These are phyloP conservation scores for Manis pentadactyla DNA, from an alignment of 2,797 vertebrate genomes.

Conservation along the genomic window DNA sequence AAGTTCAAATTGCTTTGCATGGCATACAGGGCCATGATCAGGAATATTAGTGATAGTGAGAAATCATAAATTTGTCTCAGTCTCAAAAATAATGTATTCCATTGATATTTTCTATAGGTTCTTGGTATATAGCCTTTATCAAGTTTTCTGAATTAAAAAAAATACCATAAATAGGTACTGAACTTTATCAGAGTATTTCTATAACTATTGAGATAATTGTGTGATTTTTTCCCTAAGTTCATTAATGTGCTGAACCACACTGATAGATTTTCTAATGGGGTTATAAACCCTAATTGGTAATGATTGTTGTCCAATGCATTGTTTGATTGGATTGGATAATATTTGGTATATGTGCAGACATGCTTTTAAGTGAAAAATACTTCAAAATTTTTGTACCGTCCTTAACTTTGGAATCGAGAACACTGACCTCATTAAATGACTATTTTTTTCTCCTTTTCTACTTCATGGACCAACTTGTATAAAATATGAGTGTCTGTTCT, in stretches of 20 bases:
- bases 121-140: neutral
- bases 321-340: neutral
- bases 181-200: neutral
- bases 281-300: neutral
- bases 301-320: neutral
- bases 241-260: neutral
- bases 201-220: neutral
- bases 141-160: neutral
- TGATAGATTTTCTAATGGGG: neutral
- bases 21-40: neutral
- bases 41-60: neutral
- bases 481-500: neutral
- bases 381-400: neutral
- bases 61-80: neutral
- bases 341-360: neutral
- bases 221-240: neutral
- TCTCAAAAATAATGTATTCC: neutral
- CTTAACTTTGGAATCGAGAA: neutral
- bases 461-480: neutral
- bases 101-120: neutral
- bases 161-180: neutral
- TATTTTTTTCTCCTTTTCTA: neutral
- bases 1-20: neutral
- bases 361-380: neutral
- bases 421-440: neutral